Percentiles rank a stretch among this genome's conserved stretches.
Conservation (phyloP, 2,888 invertebrate species). For the Mycogona germanica region DNA sequence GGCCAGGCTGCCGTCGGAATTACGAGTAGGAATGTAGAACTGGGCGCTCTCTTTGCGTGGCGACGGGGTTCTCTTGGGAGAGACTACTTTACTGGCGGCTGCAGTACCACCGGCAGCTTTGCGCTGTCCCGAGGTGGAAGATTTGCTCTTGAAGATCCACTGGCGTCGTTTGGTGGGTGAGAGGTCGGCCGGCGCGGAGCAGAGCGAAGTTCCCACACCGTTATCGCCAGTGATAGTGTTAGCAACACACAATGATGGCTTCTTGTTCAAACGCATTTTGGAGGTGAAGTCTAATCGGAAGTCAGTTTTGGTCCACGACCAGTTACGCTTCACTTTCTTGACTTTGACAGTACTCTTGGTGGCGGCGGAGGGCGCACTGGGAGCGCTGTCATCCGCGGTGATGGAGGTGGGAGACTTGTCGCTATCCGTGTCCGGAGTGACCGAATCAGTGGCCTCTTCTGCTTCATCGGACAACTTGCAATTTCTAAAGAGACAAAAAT, state of each 20-base stretch:
- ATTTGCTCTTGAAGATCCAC: conserved; percentile 40
- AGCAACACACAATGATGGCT: conserved; percentile 26
- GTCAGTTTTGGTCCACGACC: conserved; percentile 42
- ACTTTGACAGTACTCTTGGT: too few relatives aligned
- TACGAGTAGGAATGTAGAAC: conserved; percentile 51
- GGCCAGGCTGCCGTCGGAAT: conserved; percentile 9
- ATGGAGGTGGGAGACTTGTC: conserved; percentile 11
- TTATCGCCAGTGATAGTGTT: conserved; percentile 21
- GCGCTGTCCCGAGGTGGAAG: too few relatives aligned
- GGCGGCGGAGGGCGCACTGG: too few relatives aligned
- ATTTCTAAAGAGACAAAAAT: neutral
- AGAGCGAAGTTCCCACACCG: conserved; percentile 9
- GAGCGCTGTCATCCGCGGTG: conserved; percentile 2
- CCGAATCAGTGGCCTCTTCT: neutral
- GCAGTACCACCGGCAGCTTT: conserved; percentile 10
- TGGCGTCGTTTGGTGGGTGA: conserved; percentile 26
- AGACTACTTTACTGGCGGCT: conserved; percentile 16
- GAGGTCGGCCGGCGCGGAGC: neutral
- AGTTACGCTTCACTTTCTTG: conserved; percentile 34
- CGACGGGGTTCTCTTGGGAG: conserved; percentile 18
- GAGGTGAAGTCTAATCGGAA: conserved; percentile 43
- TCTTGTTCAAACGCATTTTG: conserved; percentile 35
- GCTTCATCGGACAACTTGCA: neutral
- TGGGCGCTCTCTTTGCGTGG: conserved; percentile 44
- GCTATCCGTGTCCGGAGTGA: conserved; percentile 9